Conservation (phyloP, 2,888 invertebrate species). For the Tachina lurida region DNA sequence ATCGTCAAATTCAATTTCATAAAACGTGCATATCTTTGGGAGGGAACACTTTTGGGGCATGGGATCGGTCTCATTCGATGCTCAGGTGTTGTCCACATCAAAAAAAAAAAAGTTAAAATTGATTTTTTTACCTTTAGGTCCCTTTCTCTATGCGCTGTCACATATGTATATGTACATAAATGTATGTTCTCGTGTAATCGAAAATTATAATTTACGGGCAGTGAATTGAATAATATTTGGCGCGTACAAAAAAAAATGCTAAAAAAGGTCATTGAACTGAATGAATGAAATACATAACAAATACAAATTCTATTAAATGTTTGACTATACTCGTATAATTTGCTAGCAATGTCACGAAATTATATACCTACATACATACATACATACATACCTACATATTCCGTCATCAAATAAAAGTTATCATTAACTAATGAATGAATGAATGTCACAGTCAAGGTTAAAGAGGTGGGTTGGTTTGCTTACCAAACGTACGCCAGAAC, state of each 20-base stretch:
- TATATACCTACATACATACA: too few relatives aligned
- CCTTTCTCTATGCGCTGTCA: too few relatives aligned
- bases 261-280: constrained; percentile 35
- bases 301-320: constrained; percentile 14
- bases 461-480: constrained; percentile 72
- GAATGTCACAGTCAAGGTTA: constrained; percentile 80
- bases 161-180: neutral
- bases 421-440: constrained; percentile 74
- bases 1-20: too few relatives aligned
- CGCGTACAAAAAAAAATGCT: neutral
- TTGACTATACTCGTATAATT: neutral
- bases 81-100: too few relatives aligned
- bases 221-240: neutral
- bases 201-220: neutral
- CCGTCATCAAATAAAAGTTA: constrained; percentile 20
- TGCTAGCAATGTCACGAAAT: constrained; percentile 15
- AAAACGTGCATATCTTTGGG: too few relatives aligned
- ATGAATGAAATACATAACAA: neutral
- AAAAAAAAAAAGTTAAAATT: too few relatives aligned
- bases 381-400: neutral
- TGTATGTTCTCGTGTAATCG: too few relatives aligned
- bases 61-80: too few relatives aligned
- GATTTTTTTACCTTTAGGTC: too few relatives aligned
- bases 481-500: constrained; percentile 9
- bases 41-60: too few relatives aligned